These are phyloP conservation scores for Psittacus erithacus DNA, from an alignment of 2,113 vertebrate species.

Conservation along the genomic window DNA sequence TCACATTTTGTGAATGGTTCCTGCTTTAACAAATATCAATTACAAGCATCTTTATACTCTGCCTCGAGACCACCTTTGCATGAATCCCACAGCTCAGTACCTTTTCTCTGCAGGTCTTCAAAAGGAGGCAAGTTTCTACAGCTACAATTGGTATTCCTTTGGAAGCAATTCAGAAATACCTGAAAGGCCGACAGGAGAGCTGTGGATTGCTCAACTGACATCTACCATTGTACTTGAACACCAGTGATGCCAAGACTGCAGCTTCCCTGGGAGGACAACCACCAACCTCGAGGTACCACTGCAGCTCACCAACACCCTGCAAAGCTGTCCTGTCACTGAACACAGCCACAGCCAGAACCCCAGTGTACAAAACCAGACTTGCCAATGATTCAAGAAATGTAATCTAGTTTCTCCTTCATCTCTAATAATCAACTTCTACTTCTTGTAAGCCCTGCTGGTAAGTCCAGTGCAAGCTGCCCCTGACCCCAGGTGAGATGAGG, in stretches of 20 bases:
- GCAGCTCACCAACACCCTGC: background rate
- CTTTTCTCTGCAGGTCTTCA: background rate
- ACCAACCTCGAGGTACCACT: rapidly evolving
- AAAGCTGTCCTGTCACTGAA: background rate
- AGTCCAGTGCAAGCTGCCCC: rapidly evolving
- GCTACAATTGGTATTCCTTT: background rate
- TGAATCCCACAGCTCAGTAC: background rate
- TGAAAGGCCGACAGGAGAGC: background rate
- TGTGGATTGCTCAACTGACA: background rate
- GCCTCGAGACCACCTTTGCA: background rate
- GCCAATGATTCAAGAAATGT: background rate
- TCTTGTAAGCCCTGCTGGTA: background rate
- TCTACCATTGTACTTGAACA: background rate
- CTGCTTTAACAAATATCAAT: background rate
- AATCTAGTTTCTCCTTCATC: background rate
- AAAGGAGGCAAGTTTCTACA: background rate
- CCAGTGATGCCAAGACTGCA: background rate
- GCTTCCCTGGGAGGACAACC: background rate
- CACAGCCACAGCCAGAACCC: background rate
- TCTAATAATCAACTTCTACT: background rate
- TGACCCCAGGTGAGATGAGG: background rate
- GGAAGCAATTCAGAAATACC: background rate
- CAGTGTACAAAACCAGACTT: background rate
- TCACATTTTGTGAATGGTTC: background rate
- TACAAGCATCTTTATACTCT: background rate